Evolutionary conservation across 2,113 vertebrate genomes (phyloP), one percentile per base, ranked within the genome.

Genomic region (Cebus imitator): DNA sequence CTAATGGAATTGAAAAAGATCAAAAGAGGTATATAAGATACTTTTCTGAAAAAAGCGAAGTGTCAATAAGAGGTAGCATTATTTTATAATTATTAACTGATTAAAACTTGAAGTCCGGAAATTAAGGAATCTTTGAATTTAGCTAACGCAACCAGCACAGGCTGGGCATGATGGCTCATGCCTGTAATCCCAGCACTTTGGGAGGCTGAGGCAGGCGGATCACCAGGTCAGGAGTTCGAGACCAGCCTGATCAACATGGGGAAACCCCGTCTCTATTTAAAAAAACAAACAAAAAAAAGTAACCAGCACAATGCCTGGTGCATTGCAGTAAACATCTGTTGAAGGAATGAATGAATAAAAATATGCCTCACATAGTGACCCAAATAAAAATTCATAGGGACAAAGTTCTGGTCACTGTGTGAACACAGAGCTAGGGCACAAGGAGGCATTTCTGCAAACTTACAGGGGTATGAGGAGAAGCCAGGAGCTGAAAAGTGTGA

Each of bases 31-130:
- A 90, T 13, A 50, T 23, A 73, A 82, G 25, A 30, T 4, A 4
- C 14, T 82, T 96, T 93, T 64, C 81, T 84, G 30, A 92, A 95
- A 61, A 64, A 89, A 95, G 64, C 70, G 16, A 90, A 66, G 45
- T 80, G 50, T 80, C 55, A 43, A 43, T 66, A 85, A 87, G 16
- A 84, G 87, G 64, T 27, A 94, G 66, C 58, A 80, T 20, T 80
- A 37, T 79, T 97, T 91, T 90, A 61, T 81, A 96, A 68, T 94
- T 91, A 91, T 83, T 90, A 96, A 57, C 73, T 17, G 43, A 90
- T 87, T 75, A 89, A 93, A 84, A 91, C 32, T 37, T 85, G 40
- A 93, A 87, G 70, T 95, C 16, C 76, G 88, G 30, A 88, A 78
- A 68, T 72, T 52, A 88, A 95, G 88, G 64, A 81, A 86, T 55